A percentile compares a stretch with the other conserved stretches of the same genome.
phyloP scores from a whole-genome alignment of 2,113 vertebrate genomes.

The Mormyrus lacerda region DNA sequence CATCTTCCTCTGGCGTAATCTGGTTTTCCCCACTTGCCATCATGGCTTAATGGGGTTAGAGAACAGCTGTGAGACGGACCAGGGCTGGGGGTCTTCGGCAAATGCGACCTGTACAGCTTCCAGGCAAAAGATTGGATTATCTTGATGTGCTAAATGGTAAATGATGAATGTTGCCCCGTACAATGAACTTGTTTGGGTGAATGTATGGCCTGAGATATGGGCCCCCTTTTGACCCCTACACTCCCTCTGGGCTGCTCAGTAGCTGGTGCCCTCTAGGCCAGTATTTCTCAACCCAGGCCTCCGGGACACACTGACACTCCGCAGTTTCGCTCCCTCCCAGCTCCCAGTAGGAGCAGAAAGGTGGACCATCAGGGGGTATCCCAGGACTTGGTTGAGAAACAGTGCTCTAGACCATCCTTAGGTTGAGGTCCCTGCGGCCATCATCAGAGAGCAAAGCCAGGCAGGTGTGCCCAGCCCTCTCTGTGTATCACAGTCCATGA shows the following conservation, averaged over 20 bases:
- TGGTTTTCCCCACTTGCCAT: neutral
- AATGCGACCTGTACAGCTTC: neutral
- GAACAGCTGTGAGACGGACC: neutral
- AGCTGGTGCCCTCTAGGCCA: neutral
- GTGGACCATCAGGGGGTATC: neutral
- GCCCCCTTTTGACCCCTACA: neutral
- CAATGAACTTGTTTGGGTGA: neutral
- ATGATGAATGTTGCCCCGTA: neutral
- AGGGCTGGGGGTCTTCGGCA: neutral
- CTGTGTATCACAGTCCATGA: neutral
- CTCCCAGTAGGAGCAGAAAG: neutral
- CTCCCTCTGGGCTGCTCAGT: neutral
- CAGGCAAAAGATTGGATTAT: neutral
- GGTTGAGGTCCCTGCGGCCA: neutral
- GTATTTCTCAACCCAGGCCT: neutral
- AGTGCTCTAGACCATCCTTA: neutral
- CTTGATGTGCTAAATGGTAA: neutral
- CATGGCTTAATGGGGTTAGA: neutral
- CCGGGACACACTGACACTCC: neutral
- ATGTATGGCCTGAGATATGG: neutral
- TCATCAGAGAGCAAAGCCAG: constrained; percentile 17
- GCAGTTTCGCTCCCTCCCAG: neutral
- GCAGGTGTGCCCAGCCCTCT: constrained; percentile 37
- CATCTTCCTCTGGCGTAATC: neutral
- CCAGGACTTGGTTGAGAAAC: neutral